phyloP scores from a whole-genome alignment of 2,113 vertebrate species.

The Micronycteris hirsuta region DNA sequence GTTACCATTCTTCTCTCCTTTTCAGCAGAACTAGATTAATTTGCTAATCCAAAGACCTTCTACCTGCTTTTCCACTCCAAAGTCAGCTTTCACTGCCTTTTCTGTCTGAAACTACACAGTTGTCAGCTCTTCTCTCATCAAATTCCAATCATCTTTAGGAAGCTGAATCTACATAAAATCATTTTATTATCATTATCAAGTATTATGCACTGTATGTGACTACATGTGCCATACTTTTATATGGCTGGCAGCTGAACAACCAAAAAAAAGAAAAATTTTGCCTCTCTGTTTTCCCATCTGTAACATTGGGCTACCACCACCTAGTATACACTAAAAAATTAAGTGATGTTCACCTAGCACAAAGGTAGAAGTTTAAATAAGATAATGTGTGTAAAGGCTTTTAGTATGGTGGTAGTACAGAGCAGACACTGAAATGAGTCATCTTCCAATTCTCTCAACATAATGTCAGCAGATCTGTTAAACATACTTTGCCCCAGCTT shows the following conservation, averaged over 20 bases:
- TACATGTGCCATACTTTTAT: neutral
- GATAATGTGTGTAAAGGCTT: neutral
- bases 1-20: neutral
- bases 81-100: neutral
- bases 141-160: neutral
- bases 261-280: neutral
- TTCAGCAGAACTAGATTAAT: constrained; percentile 8
- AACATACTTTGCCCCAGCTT: neutral
- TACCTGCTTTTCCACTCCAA: neutral
- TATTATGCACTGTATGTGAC: neutral
- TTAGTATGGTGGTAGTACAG: neutral
- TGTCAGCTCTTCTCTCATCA: neutral
- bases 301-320: neutral
- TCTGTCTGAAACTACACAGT: neutral
- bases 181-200: neutral
- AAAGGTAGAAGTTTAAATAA: constrained; percentile 13
- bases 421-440: neutral
- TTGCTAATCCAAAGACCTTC: neutral
- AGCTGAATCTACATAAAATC: neutral
- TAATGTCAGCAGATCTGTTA: neutral
- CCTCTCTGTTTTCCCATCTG: neutral
- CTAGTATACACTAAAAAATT: neutral
- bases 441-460: neutral
- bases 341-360: neutral
- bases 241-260: neutral